Evolutionary conservation across 2,113 vertebrate genomes (phyloP).

Genomic region (Phylloscopus trochilus): DNA sequence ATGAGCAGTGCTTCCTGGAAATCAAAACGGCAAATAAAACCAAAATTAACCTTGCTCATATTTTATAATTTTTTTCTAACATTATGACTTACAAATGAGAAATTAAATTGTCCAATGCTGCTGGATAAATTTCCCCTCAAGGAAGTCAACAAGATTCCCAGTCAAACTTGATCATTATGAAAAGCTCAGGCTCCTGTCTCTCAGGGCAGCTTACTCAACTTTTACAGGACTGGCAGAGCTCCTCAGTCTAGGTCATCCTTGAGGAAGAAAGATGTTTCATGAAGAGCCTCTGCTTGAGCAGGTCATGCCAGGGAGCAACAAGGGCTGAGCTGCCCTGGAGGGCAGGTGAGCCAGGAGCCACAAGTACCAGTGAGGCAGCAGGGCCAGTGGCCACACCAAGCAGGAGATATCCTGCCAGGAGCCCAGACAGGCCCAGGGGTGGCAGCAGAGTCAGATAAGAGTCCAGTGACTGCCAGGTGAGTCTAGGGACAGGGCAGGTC

Average conservation of each 20-base stretch:
- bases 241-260: background rate
- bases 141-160: background rate
- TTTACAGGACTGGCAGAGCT: background rate
- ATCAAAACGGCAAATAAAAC: background rate
- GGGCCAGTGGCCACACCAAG: background rate
- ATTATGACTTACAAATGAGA: background rate
- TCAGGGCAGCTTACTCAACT: background rate
- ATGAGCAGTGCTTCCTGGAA: background rate
- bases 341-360: fast-evolving
- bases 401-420: background rate
- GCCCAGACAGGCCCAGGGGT: background rate
- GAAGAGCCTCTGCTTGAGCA: background rate
- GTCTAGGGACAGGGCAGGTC: background rate
- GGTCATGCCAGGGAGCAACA: background rate
- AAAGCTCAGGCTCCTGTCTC: background rate
- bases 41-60: background rate
- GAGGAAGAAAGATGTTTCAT: background rate
- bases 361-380: background rate
- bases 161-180: background rate
- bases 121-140: background rate
- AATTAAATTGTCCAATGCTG: background rate
- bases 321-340: background rate
- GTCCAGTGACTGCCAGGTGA: fast-evolving
- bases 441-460: background rate
- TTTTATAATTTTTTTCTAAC: background rate